Conservation (phyloP, 2,113 vertebrate genomes). For the Alces alces region DNA sequence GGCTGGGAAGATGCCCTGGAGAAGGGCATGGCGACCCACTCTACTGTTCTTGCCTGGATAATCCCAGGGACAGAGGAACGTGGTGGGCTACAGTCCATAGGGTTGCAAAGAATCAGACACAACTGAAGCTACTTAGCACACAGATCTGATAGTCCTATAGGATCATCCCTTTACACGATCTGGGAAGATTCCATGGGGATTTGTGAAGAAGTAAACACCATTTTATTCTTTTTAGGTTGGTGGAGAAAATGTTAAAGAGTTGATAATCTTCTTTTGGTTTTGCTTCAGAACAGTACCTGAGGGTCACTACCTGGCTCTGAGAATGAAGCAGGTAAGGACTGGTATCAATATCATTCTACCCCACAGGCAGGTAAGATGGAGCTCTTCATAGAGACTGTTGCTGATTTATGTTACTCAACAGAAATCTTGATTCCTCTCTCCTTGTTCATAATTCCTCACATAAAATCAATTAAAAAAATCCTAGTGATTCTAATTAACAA, state of each 20-base stretch:
- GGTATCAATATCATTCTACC: not conserved
- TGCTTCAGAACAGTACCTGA: not conserved
- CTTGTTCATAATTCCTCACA: not conserved
- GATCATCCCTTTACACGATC: rapidly evolving
- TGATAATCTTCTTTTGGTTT: not conserved
- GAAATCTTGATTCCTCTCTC: not conserved
- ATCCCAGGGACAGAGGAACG: not conserved
- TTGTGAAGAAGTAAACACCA: not conserved
- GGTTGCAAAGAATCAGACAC: not conserved
- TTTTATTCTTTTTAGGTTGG: not conserved
- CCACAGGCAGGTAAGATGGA: not conserved
- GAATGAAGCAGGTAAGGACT: not conserved
- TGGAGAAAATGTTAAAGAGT: not conserved
- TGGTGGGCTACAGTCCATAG: not conserved
- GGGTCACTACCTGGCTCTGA: not conserved
- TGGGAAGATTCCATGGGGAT: not conserved
- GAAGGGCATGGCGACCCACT: not conserved
- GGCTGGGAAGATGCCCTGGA: not conserved
- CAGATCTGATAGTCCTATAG: not conserved
- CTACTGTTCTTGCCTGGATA: not conserved
- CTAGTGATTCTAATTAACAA: not conserved
- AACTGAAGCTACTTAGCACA: not conserved
- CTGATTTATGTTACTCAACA: not conserved
- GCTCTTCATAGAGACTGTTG: not conserved
- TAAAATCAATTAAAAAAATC: not conserved